phyloP scores from a whole-genome alignment of 1,140 invertebrate species.

The Trichoplusia ni region DNA sequence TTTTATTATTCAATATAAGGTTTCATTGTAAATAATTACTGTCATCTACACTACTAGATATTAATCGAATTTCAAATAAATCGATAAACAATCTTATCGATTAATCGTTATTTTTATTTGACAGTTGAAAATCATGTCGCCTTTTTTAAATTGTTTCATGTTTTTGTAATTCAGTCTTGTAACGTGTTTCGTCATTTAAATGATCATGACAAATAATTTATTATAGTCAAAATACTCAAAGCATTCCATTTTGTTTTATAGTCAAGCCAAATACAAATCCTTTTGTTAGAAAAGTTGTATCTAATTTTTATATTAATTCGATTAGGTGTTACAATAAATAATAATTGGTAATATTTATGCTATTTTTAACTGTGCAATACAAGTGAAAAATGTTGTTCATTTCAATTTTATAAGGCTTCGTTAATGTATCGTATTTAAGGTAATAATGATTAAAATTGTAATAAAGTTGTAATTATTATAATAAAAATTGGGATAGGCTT shows the following conservation, averaged over 20 bases:
- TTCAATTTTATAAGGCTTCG: constrained; percentile 68
- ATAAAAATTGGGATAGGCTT: constrained; percentile 69
- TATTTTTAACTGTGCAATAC: constrained; percentile 75
- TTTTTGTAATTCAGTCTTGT: background rate
- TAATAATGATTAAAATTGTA: constrained; percentile 72
- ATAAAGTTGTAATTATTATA: constrained; percentile 75
- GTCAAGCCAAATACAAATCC: constrained; percentile 49
- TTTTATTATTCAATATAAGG: constrained; percentile 65
- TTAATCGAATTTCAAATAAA: constrained; percentile 20
- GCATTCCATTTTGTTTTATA: constrained; percentile 42
- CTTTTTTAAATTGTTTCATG: constrained; percentile 13
- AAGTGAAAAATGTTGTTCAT: constrained; percentile 61
- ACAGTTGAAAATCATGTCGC: constrained; percentile 8
- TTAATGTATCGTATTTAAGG: constrained; percentile 70
- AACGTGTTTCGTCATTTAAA: constrained; percentile 2
- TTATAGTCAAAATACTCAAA: constrained; percentile 54
- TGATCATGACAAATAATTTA: constrained; percentile 41
- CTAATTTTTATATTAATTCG: constrained; percentile 55
- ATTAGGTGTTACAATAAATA: constrained; percentile 58
- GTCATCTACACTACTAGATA: constrained; percentile 23
- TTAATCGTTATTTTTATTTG: background rate
- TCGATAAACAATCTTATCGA: constrained; percentile 18
- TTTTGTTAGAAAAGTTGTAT: constrained; percentile 43
- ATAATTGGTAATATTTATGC: constrained; percentile 68
- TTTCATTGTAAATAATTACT: constrained; percentile 67